phyloP scores from a whole-genome alignment of 2,797 vertebrate species.

The Liasis olivaceus region DNA sequence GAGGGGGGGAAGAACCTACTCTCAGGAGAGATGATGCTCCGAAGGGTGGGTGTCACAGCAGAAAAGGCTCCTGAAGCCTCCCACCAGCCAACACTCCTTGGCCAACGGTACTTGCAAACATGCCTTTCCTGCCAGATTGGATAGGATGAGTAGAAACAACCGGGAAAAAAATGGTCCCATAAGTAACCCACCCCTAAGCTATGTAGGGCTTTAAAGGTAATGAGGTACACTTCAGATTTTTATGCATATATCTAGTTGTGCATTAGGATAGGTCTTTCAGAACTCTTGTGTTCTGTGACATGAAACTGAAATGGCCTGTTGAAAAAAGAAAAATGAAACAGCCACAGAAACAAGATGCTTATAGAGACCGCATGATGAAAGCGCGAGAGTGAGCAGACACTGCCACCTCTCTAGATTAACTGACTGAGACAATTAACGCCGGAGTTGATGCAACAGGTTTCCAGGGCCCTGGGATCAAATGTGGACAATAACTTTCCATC shows the following conservation, averaged over 20 bases:
- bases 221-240: neutral
- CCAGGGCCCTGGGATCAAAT: neutral
- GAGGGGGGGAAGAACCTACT: neutral
- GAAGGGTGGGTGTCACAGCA: neutral
- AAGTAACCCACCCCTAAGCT: neutral
- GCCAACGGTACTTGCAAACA: neutral
- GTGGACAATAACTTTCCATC: neutral
- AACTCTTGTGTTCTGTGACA: neutral
- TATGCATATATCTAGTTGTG: neutral
- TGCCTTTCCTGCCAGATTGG: neutral
- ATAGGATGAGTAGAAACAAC: neutral
- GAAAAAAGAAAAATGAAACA: neutral
- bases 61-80: neutral
- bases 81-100: neutral
- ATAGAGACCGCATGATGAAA: neutral
- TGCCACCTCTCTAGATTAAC: neutral
- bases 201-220: neutral
- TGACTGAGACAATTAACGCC: neutral
- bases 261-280: neutral
- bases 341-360: neutral
- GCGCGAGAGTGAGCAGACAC: neutral
- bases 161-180: accelerated
- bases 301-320: neutral
- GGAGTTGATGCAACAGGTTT: no score
- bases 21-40: neutral